Evolutionary conservation across 1,140 invertebrate species (phyloP), one percentile per base, ranked within the genome.

Genomic region (Apis cerana): DNA sequence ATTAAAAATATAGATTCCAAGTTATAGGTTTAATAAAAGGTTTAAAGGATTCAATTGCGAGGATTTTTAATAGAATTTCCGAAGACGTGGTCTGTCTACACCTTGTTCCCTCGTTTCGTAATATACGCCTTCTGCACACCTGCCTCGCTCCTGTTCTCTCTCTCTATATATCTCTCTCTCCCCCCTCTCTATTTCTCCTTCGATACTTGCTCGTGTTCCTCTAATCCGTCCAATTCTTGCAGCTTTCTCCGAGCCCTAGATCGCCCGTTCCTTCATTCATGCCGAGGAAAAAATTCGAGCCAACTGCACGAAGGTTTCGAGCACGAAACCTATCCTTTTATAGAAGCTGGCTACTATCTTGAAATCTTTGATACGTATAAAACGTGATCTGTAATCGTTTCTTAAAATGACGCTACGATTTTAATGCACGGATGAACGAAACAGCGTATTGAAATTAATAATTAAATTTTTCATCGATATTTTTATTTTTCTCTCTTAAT

Each of bases 241-340:
- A 48, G 71, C 71, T 75, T 75, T 75, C 71, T 75, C 71, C 70
- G 56, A 61, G 52, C 33, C 71, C 58, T 75, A 71, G 69, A 19
- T 69, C 67, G 43, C 7, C 68, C 19, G 23, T 48, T 59, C 33
- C 33, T 61, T 61, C 71, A 75, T 75, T 75, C 56, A 75, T n/a
- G 21, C 3, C 43, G 13, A 21, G 10, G 71, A 75, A 62, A 75
- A 75, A 75, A 59, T 33, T n/a, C 9, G 21, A 54, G 27, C 71
- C 48, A 75, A 48, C 71, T 11, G 54, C 59, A 4, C 71, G 58
- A 75, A 75, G 71, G 71, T 74, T 70, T 69, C 67, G 67, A 69
- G 17, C 67, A 48, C 13, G 56, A 54, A 59, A 43, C 71, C 33
- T 10, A 21, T 61, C 71, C 71, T 58, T 61, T 23, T 75, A 75